Base-by-base conservation (phyloP, 2,888 invertebrate genomes). In the Xestoiulus laeticollis region DNA sequence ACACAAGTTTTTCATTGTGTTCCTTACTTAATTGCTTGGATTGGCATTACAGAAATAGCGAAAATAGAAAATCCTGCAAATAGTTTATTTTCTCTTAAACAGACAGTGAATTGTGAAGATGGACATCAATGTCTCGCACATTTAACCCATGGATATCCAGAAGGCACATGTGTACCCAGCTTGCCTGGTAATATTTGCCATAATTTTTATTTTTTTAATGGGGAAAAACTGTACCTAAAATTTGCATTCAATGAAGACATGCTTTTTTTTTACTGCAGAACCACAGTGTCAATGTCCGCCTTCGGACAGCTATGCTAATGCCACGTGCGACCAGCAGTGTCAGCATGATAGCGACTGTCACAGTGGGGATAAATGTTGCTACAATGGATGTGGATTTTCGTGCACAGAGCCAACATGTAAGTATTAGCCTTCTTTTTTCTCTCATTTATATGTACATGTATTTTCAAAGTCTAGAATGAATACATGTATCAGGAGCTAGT, bases 311-410 rank as follows among this genome's bases (percentile, higher is more conserved):
- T 92, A 92, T 14, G 91, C 92, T n/a, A 92, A 92, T 87, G 91
- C 93, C 86, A 90, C 92, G 85, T 97, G 97, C 91, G 94, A 94
- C 12, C 93, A 93, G 48, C 95, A 96, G 91, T 98, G 98, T 91
- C 92, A 93, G 89, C 94, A 94, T 87, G 98, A 98, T 91, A 96
- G 96, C 0, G 96, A 97, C 91, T 98, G 98, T 91, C 92, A 94
- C 19, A 95, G 94, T 48, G 94, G 94, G 33, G 93, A 94, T 91
- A 98, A 97, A 92, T 98, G 98, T 91, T 98, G 98, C 92, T 92
- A 92, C 89, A 95, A 94, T 90, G 96, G 96, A 87, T 97, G 98
- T 91, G 95, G 95, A 82, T 93, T 93, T 38, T 93, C 95, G 38
- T 98, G 97, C 91, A 92, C 90, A 90, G 6, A 91, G 92, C 32